Evolutionary conservation across 1,140 invertebrate genomes (phyloP).

Genomic region (Drosophila burlai): DNA sequence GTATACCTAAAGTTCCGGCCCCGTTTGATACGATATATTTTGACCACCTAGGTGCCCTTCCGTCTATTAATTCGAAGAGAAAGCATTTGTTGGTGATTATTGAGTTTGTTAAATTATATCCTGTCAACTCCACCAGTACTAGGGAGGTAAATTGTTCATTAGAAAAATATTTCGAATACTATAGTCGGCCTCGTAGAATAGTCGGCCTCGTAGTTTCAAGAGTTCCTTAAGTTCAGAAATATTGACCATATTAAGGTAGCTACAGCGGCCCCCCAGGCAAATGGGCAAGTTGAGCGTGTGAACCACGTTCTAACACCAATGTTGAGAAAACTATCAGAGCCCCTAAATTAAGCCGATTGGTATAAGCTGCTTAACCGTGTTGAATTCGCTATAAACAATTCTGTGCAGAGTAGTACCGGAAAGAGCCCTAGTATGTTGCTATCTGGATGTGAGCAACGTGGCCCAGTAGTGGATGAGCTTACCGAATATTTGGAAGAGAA

Average conservation of each 20-base stretch:
- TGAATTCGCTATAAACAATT: background rate
- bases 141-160: too few species aligned
- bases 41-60: background rate
- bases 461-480: background rate
- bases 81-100: background rate
- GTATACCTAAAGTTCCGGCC: background rate
- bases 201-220: background rate
- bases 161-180: background rate
- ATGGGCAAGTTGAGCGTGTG: constrained; percentile 2
- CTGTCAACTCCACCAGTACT: too few species aligned
- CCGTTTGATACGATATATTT: constrained; percentile 3
- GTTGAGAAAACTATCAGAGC: background rate
- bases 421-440: background rate
- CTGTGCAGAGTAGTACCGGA: background rate
- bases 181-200: background rate
- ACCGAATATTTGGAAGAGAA: background rate
- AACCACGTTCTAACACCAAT: constrained; percentile 3
- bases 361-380: constrained; percentile 1
- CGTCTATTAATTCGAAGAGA: background rate
- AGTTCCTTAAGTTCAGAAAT: too few species aligned
- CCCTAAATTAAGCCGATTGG: background rate
- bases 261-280: background rate
- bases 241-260: background rate
- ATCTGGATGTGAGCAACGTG: background rate
- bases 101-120: background rate